These are phyloP conservation scores for Mastomys natalensis DNA, from an alignment of 2,113 vertebrate genomes.

Conservation along the genomic window DNA sequence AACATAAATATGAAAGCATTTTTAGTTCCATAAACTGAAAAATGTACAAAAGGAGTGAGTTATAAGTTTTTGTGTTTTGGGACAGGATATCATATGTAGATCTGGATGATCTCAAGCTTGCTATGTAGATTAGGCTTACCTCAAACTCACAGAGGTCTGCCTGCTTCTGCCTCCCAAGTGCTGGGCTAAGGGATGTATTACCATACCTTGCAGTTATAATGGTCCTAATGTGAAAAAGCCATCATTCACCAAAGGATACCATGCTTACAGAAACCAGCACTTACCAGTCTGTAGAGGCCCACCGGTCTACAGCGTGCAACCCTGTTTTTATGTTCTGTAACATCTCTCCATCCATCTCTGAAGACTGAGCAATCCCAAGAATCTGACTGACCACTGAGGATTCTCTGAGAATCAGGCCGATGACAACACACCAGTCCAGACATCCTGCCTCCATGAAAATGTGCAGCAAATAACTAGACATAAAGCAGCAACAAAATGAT, in stretches of 20 bases:
- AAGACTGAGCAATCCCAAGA: slow-evolving; percentile 91
- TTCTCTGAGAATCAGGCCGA: slow-evolving; percentile 96
- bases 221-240: background rate
- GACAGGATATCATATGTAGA: background rate
- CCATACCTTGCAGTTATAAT: background rate
- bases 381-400: slow-evolving; percentile 94
- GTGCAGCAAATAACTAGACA: slow-evolving; percentile 94
- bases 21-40: slow-evolving; percentile 38
- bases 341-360: slow-evolving; percentile 93
- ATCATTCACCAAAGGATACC: background rate
- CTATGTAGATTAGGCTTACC: background rate
- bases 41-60: background rate
- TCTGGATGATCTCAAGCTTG: background rate
- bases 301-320: slow-evolving; percentile 92
- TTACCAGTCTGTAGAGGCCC: slow-evolving; percentile 96
- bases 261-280: slow-evolving; percentile 59
- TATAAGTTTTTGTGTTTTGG: background rate
- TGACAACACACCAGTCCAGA: slow-evolving; percentile 96
- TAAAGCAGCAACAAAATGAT: slow-evolving; percentile 5
- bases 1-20: background rate
- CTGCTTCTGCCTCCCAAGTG: background rate
- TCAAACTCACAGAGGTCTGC: background rate
- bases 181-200: background rate
- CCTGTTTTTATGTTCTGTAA: slow-evolving; percentile 93
- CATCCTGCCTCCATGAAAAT: slow-evolving; percentile 98